Evolutionary conservation across 2,888 invertebrate genomes (phyloP).

Genomic region (Eudemis profundana): DNA sequence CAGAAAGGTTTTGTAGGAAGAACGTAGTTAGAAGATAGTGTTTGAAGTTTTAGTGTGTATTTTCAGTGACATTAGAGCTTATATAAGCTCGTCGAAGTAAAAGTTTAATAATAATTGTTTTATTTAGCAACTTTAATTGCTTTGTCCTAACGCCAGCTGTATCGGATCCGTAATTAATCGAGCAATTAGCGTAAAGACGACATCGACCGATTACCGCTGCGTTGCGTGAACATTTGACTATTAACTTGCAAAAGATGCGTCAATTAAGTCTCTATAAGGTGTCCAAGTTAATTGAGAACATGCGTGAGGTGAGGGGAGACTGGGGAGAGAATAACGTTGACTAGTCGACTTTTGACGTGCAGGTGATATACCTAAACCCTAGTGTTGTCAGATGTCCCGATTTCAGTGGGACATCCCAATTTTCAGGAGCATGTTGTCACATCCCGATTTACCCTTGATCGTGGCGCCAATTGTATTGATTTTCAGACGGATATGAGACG

Average conservation of each 20-base stretch:
- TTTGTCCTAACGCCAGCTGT: constrained; percentile 36
- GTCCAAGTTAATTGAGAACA: no score
- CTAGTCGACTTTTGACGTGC: no score
- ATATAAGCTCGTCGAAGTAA: constrained; percentile 20
- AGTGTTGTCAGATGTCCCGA: no score
- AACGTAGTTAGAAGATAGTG: neutral
- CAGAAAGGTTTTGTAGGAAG: neutral
- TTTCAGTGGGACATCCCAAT: no score
- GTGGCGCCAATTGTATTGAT: no score
- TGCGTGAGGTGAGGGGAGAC: no score
- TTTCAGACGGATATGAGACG: no score
- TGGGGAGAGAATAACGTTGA: no score
- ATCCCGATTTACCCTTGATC: no score
- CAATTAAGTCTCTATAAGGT: constrained; percentile 9
- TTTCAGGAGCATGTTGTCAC: no score
- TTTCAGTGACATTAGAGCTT: constrained; percentile 22
- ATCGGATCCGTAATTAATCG: constrained; percentile 33
- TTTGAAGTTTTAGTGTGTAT: neutral
- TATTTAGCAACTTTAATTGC: constrained; percentile 31
- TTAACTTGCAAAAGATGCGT: constrained; percentile 22
- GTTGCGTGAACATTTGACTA: constrained; percentile 31
- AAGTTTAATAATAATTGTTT: constrained; percentile 30
- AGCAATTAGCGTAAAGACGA: constrained; percentile 10
- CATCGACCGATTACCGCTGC: constrained; percentile 35
- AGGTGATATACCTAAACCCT: no score